Evolutionary conservation across 2,797 vertebrate genomes (phyloP).

Genomic region (Pangasius djambal): DNA sequence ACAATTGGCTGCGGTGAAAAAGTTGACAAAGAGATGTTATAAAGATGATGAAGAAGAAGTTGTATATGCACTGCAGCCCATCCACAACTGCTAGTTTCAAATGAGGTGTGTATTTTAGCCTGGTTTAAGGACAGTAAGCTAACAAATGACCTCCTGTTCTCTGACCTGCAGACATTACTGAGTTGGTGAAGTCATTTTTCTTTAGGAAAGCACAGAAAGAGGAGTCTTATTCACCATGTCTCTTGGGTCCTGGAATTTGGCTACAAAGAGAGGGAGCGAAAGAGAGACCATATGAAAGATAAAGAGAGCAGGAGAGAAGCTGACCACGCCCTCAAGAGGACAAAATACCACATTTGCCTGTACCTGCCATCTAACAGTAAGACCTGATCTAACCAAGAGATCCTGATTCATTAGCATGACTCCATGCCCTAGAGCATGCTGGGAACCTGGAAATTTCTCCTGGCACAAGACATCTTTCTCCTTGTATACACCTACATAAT

Average conservation of each 20-base stretch:
- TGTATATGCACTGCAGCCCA: neutral
- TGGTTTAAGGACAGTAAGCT: neutral
- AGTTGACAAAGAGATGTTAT: neutral
- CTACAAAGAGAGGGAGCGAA: neutral
- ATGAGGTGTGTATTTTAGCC: neutral
- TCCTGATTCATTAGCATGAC: constrained; percentile 6
- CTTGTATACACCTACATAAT: neutral
- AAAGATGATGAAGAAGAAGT: neutral
- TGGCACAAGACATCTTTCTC: neutral
- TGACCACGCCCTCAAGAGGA: neutral
- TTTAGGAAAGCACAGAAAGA: neutral
- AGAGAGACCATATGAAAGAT: neutral
- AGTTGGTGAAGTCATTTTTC: neutral
- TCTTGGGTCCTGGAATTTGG: neutral
- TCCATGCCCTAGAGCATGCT: neutral
- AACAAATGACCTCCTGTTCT: neutral
- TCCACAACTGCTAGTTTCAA: neutral
- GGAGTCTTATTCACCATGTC: neutral
- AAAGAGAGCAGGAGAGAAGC: neutral
- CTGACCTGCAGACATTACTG: neutral
- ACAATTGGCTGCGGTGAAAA: neutral
- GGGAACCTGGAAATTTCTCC: neutral
- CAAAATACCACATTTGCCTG: neutral
- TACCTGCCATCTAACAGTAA: neutral
- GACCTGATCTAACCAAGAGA: neutral